Evolutionary conservation across 2,797 vertebrate species (phyloP), one percentile per base, ranked within the genome.

Genomic region (Takifugu ocellatus): DNA sequence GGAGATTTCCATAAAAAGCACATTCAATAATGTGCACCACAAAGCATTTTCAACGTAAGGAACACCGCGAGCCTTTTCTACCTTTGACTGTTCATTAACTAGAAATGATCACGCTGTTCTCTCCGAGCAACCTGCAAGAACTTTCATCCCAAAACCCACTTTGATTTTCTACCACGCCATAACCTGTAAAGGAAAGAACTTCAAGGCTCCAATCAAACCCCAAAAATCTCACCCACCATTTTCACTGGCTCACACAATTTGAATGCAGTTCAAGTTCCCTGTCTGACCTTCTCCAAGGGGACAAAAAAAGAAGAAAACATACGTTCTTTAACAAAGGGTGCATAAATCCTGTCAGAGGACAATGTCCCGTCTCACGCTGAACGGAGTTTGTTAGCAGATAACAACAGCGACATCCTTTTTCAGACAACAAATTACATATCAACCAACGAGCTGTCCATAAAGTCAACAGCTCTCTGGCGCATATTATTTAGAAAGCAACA

Each of bases 231-330:
- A 72, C 59, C 53, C 72, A 70, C 51, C 72, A 75, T 85, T 79
- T 74, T 68, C 49, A 61, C 59, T 8, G 50, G 74, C 71, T 83
- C 79, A 87, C 85, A 70, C 88, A 89, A 87, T 74, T 66, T 78
- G 87, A 63, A 90, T 84, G 53, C 70, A 74, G 75, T 87, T 83
- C 76, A 84, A 68, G 84, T 84, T 79, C 70, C 69, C 44, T 59
- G 42, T 25, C 62, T 56, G 71, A 72, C 52, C 61, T 62, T 75
- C 54, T 47, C 26, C 36, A 29, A 21, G 61, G 36, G 12, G 11
- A 11, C 49, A 59, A 60, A 66, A 72, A 62, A 36, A 55, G 60
- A 61, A 48, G 64, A 63, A 79, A 77, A 66, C 45, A 51, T 54
- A 82, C 84, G 81, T 82, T 66, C 80, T 84, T 84, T 17, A 72